Evolutionary conservation across 2,113 vertebrate genomes (phyloP).

Genomic region (Phrynosoma blainvillii): DNA sequence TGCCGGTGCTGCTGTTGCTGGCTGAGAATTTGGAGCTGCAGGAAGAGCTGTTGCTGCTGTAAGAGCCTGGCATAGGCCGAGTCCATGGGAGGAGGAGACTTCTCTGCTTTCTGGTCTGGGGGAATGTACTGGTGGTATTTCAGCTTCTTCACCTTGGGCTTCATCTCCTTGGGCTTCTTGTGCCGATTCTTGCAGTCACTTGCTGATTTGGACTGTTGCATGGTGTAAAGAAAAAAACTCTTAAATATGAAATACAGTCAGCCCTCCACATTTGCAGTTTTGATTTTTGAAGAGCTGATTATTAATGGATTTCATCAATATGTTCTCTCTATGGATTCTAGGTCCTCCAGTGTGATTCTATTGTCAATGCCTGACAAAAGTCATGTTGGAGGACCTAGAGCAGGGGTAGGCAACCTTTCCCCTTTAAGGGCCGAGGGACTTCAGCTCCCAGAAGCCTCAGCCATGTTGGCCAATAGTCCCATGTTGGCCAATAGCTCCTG

Average conservation of each 20-base stretch:
- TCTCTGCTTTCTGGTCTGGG: conserved; percentile 96
- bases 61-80: conserved; percentile 94
- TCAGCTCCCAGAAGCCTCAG: too few relatives aligned
- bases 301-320: too few relatives aligned
- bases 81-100: conserved; percentile 97
- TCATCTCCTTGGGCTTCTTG: conserved; percentile 98
- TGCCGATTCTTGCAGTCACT: conserved; percentile 90
- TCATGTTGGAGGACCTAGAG: too few relatives aligned
- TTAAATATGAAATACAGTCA: background rate
- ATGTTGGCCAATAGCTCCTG: too few relatives aligned
- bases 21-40: conserved; percentile 98
- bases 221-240: background rate
- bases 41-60: conserved; percentile 97
- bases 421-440: too few relatives aligned
- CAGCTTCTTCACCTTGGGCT: conserved; percentile 99
- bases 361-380: too few relatives aligned
- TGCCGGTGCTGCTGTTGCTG: conserved; percentile 92
- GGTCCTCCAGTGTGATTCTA: too few relatives aligned
- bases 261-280: background rate
- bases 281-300: too few relatives aligned
- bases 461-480: too few relatives aligned
- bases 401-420: too few relatives aligned
- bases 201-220: conserved; percentile 85
- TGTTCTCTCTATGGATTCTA: too few relatives aligned
- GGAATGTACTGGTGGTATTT: conserved; percentile 99